These are phyloP conservation scores for Toxostoma redivivum DNA, from an alignment of 2,113 vertebrate genomes.

Conservation along the genomic window DNA sequence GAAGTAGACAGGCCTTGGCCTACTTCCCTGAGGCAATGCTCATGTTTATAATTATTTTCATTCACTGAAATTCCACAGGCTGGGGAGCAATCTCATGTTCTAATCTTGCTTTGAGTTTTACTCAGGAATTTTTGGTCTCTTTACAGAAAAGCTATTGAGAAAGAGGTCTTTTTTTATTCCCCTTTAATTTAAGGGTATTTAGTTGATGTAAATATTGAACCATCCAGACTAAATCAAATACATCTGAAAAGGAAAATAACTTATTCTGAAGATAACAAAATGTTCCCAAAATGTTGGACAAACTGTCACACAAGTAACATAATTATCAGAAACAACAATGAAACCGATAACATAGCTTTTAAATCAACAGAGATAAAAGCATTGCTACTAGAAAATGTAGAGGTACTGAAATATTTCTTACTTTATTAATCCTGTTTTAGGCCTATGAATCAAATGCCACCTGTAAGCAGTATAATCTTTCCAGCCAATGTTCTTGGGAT, in stretches of 20 bases:
- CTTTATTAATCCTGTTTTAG: conserved; percentile 97
- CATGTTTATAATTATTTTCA: conserved; percentile 50
- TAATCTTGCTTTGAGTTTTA: conserved; percentile 8
- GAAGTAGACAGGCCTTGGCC: conserved; percentile 26
- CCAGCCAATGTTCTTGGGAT: conserved; percentile 97
- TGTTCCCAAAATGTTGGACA: not conserved
- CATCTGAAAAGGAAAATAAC: not conserved
- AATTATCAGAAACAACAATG: not conserved
- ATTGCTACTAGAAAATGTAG: not conserved
- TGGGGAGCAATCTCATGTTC: not conserved
- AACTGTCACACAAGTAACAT: not conserved
- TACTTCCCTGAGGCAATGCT: conserved; percentile 8
- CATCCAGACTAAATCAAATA: not conserved
- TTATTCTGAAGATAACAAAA: not conserved
- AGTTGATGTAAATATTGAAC: not conserved
- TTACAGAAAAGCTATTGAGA: not conserved
- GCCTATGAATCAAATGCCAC: conserved; percentile 97
- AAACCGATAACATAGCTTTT: not conserved
- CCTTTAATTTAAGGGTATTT: not conserved
- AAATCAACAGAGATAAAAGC: not conserved
- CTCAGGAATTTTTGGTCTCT: not conserved
- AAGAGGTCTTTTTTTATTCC: not conserved
- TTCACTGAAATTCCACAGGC: conserved; percentile 27
- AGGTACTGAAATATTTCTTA: conserved; percentile 52
- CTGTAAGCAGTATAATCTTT: conserved; percentile 98